These are phyloP conservation scores for Panzeria rudis DNA, from an alignment of 2,888 invertebrate genomes.

Conservation along the genomic window DNA sequence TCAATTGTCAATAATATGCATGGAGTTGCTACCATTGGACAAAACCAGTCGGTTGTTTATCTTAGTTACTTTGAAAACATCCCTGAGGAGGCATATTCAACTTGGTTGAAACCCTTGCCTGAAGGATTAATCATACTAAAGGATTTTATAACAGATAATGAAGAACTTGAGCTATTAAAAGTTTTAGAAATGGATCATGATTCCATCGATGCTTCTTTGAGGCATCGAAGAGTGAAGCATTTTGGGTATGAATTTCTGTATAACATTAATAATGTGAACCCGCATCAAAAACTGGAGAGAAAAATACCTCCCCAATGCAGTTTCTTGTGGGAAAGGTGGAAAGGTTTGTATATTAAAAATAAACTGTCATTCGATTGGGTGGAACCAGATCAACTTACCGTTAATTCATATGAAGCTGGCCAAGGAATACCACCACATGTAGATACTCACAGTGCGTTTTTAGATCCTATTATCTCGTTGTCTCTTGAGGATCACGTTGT, in stretches of 20 bases:
- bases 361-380: conserved; percentile 78
- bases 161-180: conserved; percentile 87
- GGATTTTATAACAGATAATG: conserved; percentile 88
- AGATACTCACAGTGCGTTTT: conserved; percentile 97
- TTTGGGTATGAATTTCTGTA: conserved; percentile 97
- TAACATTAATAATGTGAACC: conserved; percentile 93
- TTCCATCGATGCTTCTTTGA: conserved; percentile 84
- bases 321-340: conserved; percentile 85
- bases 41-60: conserved; percentile 87
- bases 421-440: conserved; percentile 98
- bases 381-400: conserved; percentile 92
- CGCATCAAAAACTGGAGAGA: conserved; percentile 86
- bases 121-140: conserved; percentile 88
- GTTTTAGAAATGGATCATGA: conserved; percentile 46
- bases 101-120: conserved; percentile 85
- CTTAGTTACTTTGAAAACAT: conserved; percentile 83
- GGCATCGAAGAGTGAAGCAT: conserved; percentile 94
- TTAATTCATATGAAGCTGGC: conserved; percentile 93
- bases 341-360: conserved; percentile 83
- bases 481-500: conserved; percentile 91
- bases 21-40: conserved; percentile 86
- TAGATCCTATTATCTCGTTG: conserved; percentile 93
- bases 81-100: conserved; percentile 74
- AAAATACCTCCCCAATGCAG: conserved; percentile 89
- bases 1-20: conserved; percentile 86